Evolutionary conservation across 2,888 invertebrate species (phyloP).

Genomic region (Drosophila borborema): DNA sequence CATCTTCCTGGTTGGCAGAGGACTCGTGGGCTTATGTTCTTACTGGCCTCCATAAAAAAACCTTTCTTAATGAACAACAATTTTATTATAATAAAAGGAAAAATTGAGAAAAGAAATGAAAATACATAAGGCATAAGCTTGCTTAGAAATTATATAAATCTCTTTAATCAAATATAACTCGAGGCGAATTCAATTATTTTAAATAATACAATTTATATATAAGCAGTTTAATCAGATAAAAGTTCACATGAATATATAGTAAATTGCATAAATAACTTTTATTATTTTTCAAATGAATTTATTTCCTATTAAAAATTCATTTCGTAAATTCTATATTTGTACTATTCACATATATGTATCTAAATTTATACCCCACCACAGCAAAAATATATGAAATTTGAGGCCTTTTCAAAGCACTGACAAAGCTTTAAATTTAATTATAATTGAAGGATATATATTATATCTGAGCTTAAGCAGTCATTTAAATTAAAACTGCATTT

Average conservation of each 20-base stretch:
- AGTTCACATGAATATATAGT: no score
- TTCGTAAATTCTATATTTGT: background rate
- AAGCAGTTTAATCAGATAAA: no score
- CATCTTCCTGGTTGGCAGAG: rapidly evolving
- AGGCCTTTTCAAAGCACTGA: background rate
- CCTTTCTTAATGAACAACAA: background rate
- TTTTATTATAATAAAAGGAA: background rate
- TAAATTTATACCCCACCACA: no score
- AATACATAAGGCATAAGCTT: background rate
- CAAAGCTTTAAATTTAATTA: background rate
- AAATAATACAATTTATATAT: no score
- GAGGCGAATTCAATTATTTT: no score
- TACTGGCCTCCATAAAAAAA: background rate
- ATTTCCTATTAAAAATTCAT: background rate
- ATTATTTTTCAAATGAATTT: background rate
- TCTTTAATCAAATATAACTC: no score
- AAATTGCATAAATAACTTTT: background rate
- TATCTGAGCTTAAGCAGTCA: background rate
- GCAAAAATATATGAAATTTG: background rate
- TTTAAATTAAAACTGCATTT: background rate
- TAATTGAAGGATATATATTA: slow-evolving; percentile 10
- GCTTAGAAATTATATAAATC: background rate
- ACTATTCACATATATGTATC: no score
- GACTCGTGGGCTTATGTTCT: no score
- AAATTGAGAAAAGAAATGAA: background rate